These are phyloP conservation scores for Mamestra configurata DNA, from an alignment of 1,140 invertebrate genomes.

Conservation along the genomic window DNA sequence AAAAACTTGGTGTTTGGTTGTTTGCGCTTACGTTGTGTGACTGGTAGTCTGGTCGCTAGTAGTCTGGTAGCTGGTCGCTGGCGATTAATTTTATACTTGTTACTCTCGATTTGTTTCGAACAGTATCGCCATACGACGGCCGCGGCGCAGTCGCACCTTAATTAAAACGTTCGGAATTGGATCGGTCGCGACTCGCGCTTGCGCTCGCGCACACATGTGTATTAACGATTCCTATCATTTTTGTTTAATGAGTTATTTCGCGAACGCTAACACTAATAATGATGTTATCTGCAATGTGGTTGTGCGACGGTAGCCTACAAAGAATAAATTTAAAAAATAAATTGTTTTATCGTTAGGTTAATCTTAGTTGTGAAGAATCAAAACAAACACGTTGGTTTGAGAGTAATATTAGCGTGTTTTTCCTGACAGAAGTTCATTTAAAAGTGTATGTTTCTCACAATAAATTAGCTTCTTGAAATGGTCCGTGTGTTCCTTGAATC, in stretches of 20 bases:
- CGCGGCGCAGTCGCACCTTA: constrained; percentile 73
- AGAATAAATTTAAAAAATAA: not conserved
- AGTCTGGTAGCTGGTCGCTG: constrained; percentile 15
- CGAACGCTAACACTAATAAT: constrained; percentile 39
- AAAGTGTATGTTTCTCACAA: constrained; percentile 42
- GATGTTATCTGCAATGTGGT: not conserved
- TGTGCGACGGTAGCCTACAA: constrained; percentile 20
- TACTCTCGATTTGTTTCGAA: constrained; percentile 63
- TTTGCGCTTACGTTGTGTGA: not conserved
- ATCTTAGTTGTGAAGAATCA: constrained; percentile 18
- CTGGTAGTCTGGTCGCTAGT: not conserved
- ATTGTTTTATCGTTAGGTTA: not conserved
- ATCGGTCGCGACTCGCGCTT: constrained; percentile 62
- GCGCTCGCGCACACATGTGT: constrained; percentile 23
- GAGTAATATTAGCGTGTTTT: not conserved
- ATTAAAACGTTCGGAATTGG: constrained; percentile 84
- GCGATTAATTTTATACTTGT: constrained; percentile 55
- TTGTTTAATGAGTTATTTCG: constrained; percentile 81
- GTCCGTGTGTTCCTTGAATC: constrained; percentile 37
- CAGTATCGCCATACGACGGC: constrained; percentile 65
- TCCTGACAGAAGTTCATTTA: constrained; percentile 31
- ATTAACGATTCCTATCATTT: constrained; percentile 82
- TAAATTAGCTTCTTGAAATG: constrained; percentile 44
- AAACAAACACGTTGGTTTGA: not conserved
- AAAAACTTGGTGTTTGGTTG: constrained; percentile 59